phyloP scores from a whole-genome alignment of 2,797 vertebrate species.

The Zenarchopterus dispar region DNA sequence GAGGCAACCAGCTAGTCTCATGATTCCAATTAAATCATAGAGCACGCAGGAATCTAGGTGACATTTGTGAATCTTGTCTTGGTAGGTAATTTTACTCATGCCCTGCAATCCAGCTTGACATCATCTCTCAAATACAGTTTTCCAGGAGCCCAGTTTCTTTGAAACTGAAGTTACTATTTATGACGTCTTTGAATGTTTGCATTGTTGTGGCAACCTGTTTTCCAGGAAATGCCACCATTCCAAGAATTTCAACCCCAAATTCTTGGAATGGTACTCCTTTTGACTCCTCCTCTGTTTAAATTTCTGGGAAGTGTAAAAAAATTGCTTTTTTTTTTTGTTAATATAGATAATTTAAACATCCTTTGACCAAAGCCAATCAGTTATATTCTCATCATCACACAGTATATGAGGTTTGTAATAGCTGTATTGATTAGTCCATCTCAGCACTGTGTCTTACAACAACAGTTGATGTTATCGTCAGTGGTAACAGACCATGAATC shows the following conservation, averaged over 20 bases:
- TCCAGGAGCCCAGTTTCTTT: conserved; percentile 12
- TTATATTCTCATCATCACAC: background rate
- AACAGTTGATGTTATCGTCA: conserved; percentile 14
- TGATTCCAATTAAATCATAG: too few species aligned
- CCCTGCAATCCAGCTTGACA: background rate
- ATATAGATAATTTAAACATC: background rate
- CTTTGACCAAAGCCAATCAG: background rate
- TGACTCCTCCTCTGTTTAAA: conserved; percentile 9
- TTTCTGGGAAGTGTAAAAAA: background rate
- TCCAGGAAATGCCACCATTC: conserved; percentile 20
- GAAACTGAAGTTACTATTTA: background rate
- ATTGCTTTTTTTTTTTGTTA: background rate
- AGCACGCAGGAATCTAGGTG: background rate
- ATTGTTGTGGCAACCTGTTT: conserved; percentile 6
- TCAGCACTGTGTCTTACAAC: background rate
- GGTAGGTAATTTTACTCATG: background rate
- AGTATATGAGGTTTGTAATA: background rate
- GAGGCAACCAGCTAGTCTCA: background rate
- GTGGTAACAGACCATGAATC: conserved; percentile 13
- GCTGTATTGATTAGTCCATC: background rate
- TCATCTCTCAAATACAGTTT: background rate
- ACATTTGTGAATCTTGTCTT: background rate
- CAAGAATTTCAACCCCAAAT: conserved; percentile 8
- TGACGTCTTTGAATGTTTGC: background rate
- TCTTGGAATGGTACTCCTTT: background rate